phyloP scores from a whole-genome alignment of 2,888 invertebrate species.

The Auanema sp. region DNA sequence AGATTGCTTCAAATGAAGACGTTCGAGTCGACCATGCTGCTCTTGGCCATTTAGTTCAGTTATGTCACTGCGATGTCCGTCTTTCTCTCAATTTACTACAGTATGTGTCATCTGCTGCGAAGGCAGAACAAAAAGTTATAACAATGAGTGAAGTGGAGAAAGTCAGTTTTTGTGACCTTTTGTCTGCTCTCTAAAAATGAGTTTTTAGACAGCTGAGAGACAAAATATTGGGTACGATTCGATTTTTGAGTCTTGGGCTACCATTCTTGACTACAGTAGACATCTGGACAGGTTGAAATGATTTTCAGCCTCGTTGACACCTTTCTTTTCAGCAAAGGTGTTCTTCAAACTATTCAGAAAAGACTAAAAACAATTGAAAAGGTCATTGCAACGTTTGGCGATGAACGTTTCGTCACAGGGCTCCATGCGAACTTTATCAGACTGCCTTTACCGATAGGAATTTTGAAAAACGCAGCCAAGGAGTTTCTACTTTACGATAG shows the following conservation, averaged over 20 bases:
- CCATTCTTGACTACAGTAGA: constrained; percentile 36
- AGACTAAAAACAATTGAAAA: constrained; percentile 26
- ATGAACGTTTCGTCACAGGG: constrained; percentile 41
- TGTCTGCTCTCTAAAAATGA: not conserved
- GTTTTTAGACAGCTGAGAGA: constrained; percentile 26
- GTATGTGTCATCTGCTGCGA: constrained; percentile 34
- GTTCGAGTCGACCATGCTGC: constrained; percentile 74
- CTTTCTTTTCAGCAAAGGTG: constrained; percentile 23
- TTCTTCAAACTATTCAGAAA: constrained; percentile 18
- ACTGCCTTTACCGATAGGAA: constrained; percentile 31
- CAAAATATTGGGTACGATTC: constrained; percentile 26
- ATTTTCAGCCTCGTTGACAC: not conserved
- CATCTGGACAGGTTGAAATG: constrained; percentile 31
- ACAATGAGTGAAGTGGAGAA: constrained; percentile 16
- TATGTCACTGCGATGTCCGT: constrained; percentile 85
- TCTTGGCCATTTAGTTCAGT: constrained; percentile 78
- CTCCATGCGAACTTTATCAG: constrained; percentile 42
- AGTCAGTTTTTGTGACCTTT: constrained; percentile 2
- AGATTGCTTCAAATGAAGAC: constrained; percentile 70
- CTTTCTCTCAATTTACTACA: constrained; percentile 88
- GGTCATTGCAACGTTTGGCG: constrained; percentile 28
- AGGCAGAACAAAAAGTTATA: not conserved
- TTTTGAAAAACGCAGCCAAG: constrained; percentile 25
- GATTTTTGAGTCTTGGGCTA: constrained; percentile 45
- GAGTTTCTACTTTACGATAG: constrained; percentile 37